Base-by-base conservation (phyloP, 2,797 vertebrate genomes). In the Zenarchopterus dispar region DNA sequence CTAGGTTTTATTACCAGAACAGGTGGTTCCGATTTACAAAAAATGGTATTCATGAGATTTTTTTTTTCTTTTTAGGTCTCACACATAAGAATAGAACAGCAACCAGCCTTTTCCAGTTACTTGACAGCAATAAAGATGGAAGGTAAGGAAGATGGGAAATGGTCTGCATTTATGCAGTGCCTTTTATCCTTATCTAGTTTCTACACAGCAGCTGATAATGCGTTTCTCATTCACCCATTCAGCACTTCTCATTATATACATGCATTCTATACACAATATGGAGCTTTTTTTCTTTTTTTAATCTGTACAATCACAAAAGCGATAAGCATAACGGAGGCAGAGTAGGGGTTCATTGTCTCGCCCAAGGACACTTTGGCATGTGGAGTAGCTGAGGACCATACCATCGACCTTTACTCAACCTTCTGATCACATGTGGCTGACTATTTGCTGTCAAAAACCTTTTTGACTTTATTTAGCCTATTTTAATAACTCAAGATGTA, bases 41-140 rank as follows among this genome's bases (percentile, higher is more conserved):
- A 13, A 22, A 39, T 19, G 53, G 5, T 36, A 43, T 1, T 0
- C 43, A 39, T 39, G 3, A 39, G n/a, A 28, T 73, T 75, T 52
- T 26, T 9, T 53, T 60, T 24, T 58, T 23, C 24, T 31, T 61
- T 71, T 60, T 52, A 91, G 89, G 75, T 73, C 2, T 64, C 55
- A 69, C 49, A 48, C 69, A 22, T 60, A 69, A 75, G 48, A 88
- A 86, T 62, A 55, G 17, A 44, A 76, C 81, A 5, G 69, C 66
- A 10, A 57, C 43, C 55, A 48, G 71, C 56, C 41, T 79, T 69
- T 92, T 89, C 83, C 61, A 68, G 19, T 60, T 86, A 59, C 75
- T 90, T 79, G 88, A 91, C 86, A 84, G 74, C 82, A 86, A 89
- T 69, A 85, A 85, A 59, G 91, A 90, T 41, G 88, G 84, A 52